Evolutionary conservation across 2,888 invertebrate species (phyloP), one percentile per base, ranked within the genome.

Genomic region (Corbicula japonica): DNA sequence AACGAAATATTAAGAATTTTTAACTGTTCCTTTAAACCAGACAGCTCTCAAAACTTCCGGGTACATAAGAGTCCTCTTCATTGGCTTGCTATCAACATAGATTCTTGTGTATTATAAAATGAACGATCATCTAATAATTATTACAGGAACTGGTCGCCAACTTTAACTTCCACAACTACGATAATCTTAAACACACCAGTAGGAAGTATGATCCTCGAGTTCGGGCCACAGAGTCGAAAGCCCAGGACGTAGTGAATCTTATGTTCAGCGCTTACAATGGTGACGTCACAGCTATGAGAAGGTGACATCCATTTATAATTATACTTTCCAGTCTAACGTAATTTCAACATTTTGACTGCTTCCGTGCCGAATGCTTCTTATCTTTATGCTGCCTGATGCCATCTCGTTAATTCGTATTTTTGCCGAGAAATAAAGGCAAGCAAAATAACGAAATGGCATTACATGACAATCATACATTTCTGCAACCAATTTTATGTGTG

Each of bases 81-180:
- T 38, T 12, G 10, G 10, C 8, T 18, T 12, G 18, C 41, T 38
- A 38, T 18, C 15, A 12, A 18, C 15, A 38, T 38, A 2, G 21
- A 18, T 38, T 41, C 2, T n/a, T n/a, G n/a, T n/a, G n/a, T n/a
- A n/a, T n/a, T n/a, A n/a, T n/a, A n/a, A n/a, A n/a, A n/a, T n/a
- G n/a, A n/a, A n/a, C n/a, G n/a, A n/a, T n/a, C n/a, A 32, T 38
- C 8, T 21, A 15, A 8, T 18, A 35, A 6, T 18, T 26, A 48
- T 61, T 50, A 15, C 83, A 97, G 96, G 97, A 98, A 92, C 94
- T 99, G 80, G 97, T 99, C 0, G 95, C 95, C 76, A 96, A 96
- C 74, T 99, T 98, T 94, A 99, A 99, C 93, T 99, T 99, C 94
- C 98, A 98, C 94, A 97, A 98, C 92, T 99, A 98, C 92, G 99